Evolutionary conservation across 2,797 vertebrate genomes (phyloP).

Genomic region (Bradypus variegatus): DNA sequence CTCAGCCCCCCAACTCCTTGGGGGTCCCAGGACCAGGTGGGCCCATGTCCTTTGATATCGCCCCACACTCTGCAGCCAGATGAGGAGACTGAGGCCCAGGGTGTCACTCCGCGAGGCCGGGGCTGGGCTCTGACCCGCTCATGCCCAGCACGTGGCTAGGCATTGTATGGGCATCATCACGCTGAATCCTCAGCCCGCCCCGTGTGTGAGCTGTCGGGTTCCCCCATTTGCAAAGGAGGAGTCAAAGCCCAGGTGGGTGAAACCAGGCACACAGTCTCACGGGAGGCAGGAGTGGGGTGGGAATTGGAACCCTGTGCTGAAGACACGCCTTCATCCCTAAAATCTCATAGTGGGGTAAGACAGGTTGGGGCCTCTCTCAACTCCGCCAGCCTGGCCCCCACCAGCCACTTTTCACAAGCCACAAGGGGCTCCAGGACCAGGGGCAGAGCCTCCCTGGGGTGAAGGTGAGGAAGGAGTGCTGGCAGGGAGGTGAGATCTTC

Average conservation of each 20-base stretch:
- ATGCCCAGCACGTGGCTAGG: fast-evolving
- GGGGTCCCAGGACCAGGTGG: background rate
- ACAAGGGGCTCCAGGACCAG: background rate
- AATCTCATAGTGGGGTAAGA: background rate
- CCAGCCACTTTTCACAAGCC: background rate
- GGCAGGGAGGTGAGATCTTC: background rate
- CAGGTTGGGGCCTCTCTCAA: background rate
- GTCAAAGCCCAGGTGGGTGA: fast-evolving
- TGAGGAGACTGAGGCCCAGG: background rate
- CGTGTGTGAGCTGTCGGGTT: fast-evolving
- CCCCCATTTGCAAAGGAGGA: background rate
- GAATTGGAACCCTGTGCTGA: background rate
- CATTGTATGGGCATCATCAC: fast-evolving
- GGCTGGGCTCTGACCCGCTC: background rate
- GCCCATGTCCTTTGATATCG: fast-evolving
- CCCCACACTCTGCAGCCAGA: background rate
- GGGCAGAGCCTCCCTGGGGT: fast-evolving
- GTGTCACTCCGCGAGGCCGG: too few species aligned
- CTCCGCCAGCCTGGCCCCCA: background rate
- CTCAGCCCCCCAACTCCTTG: too few species aligned
- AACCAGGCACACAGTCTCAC: background rate
- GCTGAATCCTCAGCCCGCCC: too few species aligned
- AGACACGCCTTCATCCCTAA: background rate
- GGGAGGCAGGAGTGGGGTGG: background rate
- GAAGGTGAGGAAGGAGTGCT: too few species aligned